Conservation (phyloP, 2,797 vertebrate genomes). For the Caiman crocodilus region DNA sequence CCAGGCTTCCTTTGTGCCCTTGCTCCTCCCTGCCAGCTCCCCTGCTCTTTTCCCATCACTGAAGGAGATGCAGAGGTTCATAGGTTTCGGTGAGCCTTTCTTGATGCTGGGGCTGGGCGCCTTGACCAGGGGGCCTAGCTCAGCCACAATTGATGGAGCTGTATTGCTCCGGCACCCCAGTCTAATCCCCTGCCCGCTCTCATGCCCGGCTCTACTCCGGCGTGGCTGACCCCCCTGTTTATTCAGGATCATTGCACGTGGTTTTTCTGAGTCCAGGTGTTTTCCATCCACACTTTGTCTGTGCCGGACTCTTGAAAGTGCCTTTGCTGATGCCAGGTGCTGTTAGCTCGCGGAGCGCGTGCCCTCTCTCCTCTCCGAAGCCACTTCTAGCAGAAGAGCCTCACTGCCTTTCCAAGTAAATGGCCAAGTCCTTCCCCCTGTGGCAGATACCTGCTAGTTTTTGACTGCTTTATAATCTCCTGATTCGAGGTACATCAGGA, state of each 20-base stretch:
- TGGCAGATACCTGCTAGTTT: not conserved
- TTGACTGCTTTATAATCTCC: not conserved
- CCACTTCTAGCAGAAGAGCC: not conserved
- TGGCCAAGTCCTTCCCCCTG: too few relatives aligned
- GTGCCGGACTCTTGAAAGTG: not conserved
- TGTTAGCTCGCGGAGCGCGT: not conserved
- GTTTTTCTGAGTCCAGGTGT: not conserved
- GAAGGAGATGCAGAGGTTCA: not conserved
- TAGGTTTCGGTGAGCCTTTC: too few relatives aligned
- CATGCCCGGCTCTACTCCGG: not conserved
- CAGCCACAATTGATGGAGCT: not conserved
- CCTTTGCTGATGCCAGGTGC: not conserved
- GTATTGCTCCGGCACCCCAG: not conserved
- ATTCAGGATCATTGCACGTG: not conserved
- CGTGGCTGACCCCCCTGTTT: not conserved
- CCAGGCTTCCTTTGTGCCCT: not conserved
- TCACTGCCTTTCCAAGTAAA: not conserved
- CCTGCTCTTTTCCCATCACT: not conserved
- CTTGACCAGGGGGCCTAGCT: too few relatives aligned
- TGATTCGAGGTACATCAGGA: not conserved
- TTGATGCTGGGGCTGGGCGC: too few relatives aligned
- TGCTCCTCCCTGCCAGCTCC: not conserved
- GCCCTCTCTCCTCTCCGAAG: not conserved
- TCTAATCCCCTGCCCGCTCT: not conserved
- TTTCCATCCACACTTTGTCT: not conserved